These are phyloP conservation scores for Incurvaria masculella DNA, from an alignment of 2,888 invertebrate genomes.

Conservation along the genomic window DNA sequence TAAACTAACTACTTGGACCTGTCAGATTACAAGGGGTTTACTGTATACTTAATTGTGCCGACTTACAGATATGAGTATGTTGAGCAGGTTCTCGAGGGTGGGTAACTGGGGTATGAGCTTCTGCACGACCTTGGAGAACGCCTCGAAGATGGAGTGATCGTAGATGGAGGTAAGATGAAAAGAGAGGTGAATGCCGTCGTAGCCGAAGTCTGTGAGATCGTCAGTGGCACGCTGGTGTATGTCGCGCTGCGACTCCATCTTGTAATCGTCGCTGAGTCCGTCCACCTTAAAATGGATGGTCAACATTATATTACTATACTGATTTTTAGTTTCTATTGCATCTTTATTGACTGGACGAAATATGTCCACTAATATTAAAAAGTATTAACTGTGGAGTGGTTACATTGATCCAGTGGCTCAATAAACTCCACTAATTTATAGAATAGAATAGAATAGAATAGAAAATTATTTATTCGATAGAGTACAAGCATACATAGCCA, in stretches of 20 bases:
- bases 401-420: too few species aligned
- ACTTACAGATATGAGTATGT: constrained; percentile 96
- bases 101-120: constrained; percentile 97
- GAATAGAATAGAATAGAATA: constrained; percentile 7
- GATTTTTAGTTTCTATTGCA: too few species aligned
- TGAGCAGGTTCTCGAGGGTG: constrained; percentile 93
- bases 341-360: too few species aligned
- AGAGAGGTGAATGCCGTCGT: constrained; percentile 85
- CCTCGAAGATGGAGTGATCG: constrained; percentile 99
- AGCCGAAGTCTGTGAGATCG: constrained; percentile 85
- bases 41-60: too few species aligned
- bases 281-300: constrained; percentile 64
- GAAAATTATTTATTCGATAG: constrained; percentile 6
- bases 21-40: too few species aligned
- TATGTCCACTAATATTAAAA: too few species aligned
- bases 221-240: constrained; percentile 97
- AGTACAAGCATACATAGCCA: too few species aligned
- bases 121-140: constrained; percentile 99
- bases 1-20: too few species aligned
- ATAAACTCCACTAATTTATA: too few species aligned
- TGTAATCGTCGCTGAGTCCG: constrained; percentile 97
- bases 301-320: too few species aligned
- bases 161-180: constrained; percentile 99
- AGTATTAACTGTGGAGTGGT: too few species aligned
- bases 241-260: constrained; percentile 98